phyloP scores from a whole-genome alignment of 1,140 invertebrate genomes.

The Eriocheir sinensis region DNA sequence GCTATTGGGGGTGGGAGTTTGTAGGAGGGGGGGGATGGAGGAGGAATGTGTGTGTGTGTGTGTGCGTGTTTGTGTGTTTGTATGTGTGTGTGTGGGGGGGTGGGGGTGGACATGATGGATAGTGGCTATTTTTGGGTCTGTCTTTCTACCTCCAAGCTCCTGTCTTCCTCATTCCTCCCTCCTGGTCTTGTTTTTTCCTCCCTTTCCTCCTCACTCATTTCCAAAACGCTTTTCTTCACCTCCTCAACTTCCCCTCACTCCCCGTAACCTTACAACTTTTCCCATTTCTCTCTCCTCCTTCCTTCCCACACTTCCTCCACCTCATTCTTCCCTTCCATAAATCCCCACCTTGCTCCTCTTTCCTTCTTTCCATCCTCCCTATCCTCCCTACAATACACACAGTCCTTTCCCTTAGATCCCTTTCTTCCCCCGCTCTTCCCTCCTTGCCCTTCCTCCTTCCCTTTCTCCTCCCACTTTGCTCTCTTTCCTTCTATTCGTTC shows the following conservation, averaged over 20 bases:
- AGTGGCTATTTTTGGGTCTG: too few relatives aligned
- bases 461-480: background rate
- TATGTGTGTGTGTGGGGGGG: background rate
- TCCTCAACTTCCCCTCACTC: background rate
- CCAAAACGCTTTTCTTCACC: background rate
- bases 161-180: too few relatives aligned
- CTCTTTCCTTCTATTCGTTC: too few relatives aligned
- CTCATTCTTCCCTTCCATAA: background rate
- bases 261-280: background rate
- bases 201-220: background rate
- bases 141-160: too few relatives aligned
- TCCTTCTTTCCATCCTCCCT: background rate
- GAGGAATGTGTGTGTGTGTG: background rate
- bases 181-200: background rate
- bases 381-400: background rate
- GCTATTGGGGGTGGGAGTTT: background rate
- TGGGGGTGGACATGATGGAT: background rate
- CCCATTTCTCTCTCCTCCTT: background rate
- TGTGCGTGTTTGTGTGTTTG: background rate
- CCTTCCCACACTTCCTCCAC: background rate
- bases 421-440: background rate
- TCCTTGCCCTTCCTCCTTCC: background rate
- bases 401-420: too few relatives aligned
- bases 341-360: background rate
- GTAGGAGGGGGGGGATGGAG: slow-evolving; percentile 1